phyloP scores from a whole-genome alignment of 1,140 invertebrate species.

The Mizuhopecten yessoensis region DNA sequence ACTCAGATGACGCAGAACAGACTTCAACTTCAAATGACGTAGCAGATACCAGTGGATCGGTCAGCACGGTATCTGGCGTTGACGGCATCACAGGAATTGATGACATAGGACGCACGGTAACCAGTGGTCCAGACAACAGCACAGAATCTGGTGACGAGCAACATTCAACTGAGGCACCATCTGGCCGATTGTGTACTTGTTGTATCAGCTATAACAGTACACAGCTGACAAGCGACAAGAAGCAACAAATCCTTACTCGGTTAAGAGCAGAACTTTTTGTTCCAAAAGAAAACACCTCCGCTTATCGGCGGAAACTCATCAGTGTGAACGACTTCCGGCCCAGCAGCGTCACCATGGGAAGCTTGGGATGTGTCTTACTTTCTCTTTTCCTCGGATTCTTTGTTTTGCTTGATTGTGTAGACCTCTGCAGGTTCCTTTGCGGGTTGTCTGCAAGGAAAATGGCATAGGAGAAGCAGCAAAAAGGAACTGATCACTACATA shows the following conservation, averaged over 20 bases:
- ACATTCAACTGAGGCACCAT: too few relatives aligned
- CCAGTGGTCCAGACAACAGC: too few relatives aligned
- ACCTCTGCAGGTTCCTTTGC: background rate
- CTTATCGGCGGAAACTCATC: background rate
- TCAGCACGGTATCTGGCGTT: too few relatives aligned
- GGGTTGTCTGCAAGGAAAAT: too few relatives aligned
- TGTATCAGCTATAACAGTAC: background rate
- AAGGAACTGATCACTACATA: too few relatives aligned
- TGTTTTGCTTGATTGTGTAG: background rate
- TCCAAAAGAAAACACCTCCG: background rate
- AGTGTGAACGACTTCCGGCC: background rate
- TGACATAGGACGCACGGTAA: too few relatives aligned
- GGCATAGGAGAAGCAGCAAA: too few relatives aligned
- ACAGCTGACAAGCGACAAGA: background rate
- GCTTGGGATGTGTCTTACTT: background rate
- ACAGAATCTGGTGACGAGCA: too few relatives aligned
- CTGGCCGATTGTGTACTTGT: background rate
- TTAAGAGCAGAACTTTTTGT: background rate
- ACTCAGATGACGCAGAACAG: too few relatives aligned
- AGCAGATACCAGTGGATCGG: too few relatives aligned
- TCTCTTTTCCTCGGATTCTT: background rate
- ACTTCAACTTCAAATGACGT: too few relatives aligned
- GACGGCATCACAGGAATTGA: too few relatives aligned
- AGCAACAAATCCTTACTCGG: background rate
- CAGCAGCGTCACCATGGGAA: slow-evolving; percentile 3